Conservation (phyloP, 2,113 vertebrate genomes). For the Agapornis roseicollis region DNA sequence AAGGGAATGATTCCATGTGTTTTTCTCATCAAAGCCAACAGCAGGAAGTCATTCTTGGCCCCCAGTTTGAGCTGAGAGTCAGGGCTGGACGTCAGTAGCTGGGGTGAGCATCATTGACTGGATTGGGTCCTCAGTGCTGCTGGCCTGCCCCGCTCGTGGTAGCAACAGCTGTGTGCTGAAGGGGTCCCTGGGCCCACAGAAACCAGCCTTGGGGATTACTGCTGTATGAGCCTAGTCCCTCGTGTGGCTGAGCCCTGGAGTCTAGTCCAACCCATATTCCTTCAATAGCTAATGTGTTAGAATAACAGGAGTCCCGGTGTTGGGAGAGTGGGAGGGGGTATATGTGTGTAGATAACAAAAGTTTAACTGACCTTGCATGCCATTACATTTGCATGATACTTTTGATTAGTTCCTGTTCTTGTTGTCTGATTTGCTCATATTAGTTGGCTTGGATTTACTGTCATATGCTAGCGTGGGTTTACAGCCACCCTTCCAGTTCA, state of each 20-base stretch:
- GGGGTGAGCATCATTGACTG: background rate
- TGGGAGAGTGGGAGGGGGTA: background rate
- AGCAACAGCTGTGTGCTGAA: background rate
- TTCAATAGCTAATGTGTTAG: background rate
- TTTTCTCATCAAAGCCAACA: background rate
- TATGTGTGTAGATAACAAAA: conserved; percentile 1
- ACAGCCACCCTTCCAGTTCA: background rate
- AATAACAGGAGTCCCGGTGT: background rate
- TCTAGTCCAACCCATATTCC: background rate
- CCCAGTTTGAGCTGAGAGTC: background rate
- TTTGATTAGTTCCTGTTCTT: background rate
- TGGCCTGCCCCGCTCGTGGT: no score
- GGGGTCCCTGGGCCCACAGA: background rate
- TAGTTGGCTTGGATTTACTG: background rate
- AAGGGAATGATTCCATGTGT: background rate
- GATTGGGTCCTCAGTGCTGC: background rate
- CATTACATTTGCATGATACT: conserved; percentile 14
- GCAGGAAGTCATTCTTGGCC: background rate
- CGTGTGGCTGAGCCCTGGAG: background rate
- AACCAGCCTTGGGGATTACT: background rate
- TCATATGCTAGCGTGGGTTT: background rate
- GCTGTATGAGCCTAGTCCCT: fast-evolving
- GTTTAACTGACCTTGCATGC: conserved; percentile 46
- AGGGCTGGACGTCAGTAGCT: background rate
- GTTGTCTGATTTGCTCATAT: background rate